Conservation (phyloP, 2,888 invertebrate genomes). For the Ophonus ardosiacus region DNA sequence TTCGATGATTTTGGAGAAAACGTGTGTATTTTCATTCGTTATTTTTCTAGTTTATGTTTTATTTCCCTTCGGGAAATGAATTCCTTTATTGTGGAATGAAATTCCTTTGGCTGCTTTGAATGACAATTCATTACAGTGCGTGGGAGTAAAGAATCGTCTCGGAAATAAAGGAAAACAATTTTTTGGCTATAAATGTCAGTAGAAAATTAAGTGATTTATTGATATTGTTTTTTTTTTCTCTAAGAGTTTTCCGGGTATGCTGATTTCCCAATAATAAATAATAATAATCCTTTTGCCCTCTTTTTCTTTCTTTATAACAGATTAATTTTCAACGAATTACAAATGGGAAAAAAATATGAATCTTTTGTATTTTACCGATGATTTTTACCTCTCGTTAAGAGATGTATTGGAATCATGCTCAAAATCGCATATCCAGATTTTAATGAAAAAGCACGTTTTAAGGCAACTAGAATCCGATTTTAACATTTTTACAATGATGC, state of each 20-base stretch:
- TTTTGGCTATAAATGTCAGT: conserved; percentile 8
- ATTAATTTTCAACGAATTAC: not conserved
- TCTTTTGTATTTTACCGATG: too few species aligned
- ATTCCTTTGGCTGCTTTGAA: not conserved
- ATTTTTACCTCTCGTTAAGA: too few species aligned
- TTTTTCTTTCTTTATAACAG: not conserved
- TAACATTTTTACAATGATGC: too few species aligned
- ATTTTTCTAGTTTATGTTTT: not conserved
- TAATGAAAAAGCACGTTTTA: too few species aligned
- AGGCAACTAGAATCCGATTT: too few species aligned
- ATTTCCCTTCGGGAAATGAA: not conserved
- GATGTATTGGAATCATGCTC: too few species aligned
- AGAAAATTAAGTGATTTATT: conserved; percentile 28
- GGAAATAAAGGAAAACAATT: conserved; percentile 28
- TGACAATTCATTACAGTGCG: conserved; percentile 30
- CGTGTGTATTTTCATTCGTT: too few species aligned
- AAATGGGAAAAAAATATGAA: too few species aligned
- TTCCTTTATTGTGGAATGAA: not conserved
- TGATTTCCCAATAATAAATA: conserved; percentile 1
- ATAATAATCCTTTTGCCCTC: not conserved
- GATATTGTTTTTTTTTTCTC: conserved; percentile 26
- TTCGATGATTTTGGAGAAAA: too few species aligned
- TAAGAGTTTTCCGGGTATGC: conserved; percentile 11
- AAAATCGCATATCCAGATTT: too few species aligned
- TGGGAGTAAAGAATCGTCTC: not conserved